Conservation (phyloP, 1,140 invertebrate genomes). For the Portunus trituberculatus region DNA sequence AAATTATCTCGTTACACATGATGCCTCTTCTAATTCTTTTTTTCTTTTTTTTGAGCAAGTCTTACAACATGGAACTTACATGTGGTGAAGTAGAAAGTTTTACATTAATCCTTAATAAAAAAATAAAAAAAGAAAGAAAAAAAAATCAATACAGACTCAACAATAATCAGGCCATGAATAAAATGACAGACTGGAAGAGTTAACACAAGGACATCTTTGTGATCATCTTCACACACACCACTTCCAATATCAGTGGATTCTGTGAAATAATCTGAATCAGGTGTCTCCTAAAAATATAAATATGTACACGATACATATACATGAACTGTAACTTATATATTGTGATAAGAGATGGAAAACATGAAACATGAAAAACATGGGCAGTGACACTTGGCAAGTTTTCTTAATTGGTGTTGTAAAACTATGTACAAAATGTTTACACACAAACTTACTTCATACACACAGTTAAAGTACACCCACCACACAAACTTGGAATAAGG, state of each 20-base stretch:
- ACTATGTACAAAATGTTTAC: no score
- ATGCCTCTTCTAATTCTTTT: neutral
- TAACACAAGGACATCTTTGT: neutral
- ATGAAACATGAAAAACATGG: no score
- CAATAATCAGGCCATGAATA: neutral
- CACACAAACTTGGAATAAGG: neutral
- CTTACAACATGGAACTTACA: slow-evolving; percentile 13
- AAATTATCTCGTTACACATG: neutral
- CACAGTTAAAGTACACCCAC: neutral
- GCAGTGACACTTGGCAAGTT: no score
- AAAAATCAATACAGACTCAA: neutral
- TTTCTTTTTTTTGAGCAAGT: neutral
- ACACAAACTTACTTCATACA: no score
- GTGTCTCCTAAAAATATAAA: neutral
- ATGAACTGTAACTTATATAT: neutral
- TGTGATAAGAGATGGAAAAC: no score
- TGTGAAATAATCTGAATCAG: neutral
- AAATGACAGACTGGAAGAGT: neutral
- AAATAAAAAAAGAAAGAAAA: neutral
- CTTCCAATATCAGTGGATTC: neutral
- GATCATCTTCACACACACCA: neutral
- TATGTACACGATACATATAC: neutral
- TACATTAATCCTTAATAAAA: neutral
- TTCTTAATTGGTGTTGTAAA: no score
- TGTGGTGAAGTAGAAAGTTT: neutral